Evolutionary conservation across 1,140 invertebrate genomes (phyloP).

Genomic region (Ladona fulva): DNA sequence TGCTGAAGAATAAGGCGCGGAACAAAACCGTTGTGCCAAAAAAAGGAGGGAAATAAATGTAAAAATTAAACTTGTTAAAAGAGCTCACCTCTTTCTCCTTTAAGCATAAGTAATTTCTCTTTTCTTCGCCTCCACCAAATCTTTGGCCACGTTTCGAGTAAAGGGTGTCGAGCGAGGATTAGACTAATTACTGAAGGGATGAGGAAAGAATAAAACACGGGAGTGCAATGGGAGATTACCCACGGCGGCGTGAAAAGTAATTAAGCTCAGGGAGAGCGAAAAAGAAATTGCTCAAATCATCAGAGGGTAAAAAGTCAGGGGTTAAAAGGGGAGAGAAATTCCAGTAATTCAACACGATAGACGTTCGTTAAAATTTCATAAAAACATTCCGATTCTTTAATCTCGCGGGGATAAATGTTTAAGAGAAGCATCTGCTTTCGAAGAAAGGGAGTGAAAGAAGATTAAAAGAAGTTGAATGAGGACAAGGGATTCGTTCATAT

Average conservation of each 20-base stretch:
- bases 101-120: background rate
- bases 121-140: background rate
- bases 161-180: background rate
- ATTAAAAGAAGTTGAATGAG: too few species aligned
- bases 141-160: too few species aligned
- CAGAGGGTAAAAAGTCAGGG: background rate
- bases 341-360: background rate
- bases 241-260: background rate
- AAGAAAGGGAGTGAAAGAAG: too few species aligned
- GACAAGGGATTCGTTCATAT: too few species aligned
- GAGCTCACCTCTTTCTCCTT: background rate
- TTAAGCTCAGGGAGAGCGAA: background rate
- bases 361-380: too few species aligned
- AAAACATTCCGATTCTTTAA: too few species aligned
- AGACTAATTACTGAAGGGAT: background rate
- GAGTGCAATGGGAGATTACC: background rate
- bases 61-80: too few species aligned
- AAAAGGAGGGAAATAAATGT: too few species aligned
- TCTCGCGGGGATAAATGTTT: too few species aligned
- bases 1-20: background rate
- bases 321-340: background rate
- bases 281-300: background rate
- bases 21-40: too few species aligned
- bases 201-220: background rate
- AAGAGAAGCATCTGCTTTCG: too few species aligned